Base-by-base conservation (phyloP, 1,140 invertebrate genomes). In the Anthonomus grandis region DNA sequence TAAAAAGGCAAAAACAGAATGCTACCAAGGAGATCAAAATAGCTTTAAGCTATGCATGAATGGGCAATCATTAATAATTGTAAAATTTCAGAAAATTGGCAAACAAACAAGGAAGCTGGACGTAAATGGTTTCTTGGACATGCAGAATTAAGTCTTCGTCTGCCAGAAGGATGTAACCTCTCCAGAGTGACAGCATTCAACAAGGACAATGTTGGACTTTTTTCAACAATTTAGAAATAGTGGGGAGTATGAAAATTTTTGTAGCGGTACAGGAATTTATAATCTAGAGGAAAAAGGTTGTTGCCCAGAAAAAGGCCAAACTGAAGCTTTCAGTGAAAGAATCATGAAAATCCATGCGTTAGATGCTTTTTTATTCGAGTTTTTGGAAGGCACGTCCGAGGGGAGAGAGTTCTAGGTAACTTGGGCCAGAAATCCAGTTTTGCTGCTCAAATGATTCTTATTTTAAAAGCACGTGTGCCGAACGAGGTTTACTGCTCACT, bases 401-500 rank as follows among this genome's bases (percentile, higher is more conserved):
- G n/a, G n/a, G n/a, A n/a, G n/a, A n/a, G n/a, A n/a, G n/a, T n/a
- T n/a, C n/a, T n/a, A n/a, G n/a, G n/a, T n/a, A n/a, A n/a, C n/a
- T n/a, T n/a, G n/a, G n/a, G n/a, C n/a, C n/a, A n/a, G n/a, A n/a
- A n/a, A n/a, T n/a, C n/a, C n/a, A n/a, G n/a, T n/a, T n/a, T n/a
- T n/a, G n/a, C n/a, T n/a, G n/a, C n/a, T n/a, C n/a, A n/a, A n/a
- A n/a, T n/a, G 66, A 74, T 17, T 69, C 65, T 12, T 42, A 62
- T 53, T 50, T 64, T 15, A 66, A 59, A 22, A 68, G 62, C 48
- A 62, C 60, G n/a, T 27, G 69, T 75, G 59, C 57, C 6, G n/a
- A 6, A n/a, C 27, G 70, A 23, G 70, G 70, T 8, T 47, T 45
- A 39, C 47, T 73, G 4, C 67, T 73, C 5, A 75, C 73, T 31